Evolutionary conservation across 1,140 invertebrate genomes (phyloP), one percentile per base, ranked within the genome.

Genomic region (Oscheius sp.): DNA sequence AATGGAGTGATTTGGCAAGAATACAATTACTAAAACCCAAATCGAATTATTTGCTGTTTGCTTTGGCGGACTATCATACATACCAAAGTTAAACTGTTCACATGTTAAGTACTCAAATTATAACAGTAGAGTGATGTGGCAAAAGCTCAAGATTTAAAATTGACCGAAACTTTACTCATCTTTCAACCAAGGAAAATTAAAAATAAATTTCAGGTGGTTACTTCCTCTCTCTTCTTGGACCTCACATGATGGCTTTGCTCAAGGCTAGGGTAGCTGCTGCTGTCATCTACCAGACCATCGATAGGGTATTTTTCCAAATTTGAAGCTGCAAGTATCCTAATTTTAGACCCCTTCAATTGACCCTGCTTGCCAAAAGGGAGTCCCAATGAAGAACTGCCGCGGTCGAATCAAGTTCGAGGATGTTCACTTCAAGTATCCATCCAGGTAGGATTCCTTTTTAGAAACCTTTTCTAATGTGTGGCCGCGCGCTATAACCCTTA

Each of bases 281-380:
- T 29, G 62, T 78, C 15, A 52, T 80, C 42, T 80, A 80, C 23
- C 55, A 72, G 23, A 80, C 74, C 4, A 80, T 80, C 35, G 91
- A 92, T 80, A 83, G 89, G 65, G 66, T 61, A n/a, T n/a, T 36
- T 13, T 26, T 63, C 55, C 20, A 13, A 13, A 18, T 64, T 67
- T 66, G 59, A 15, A 62, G 34, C 3, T 26, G 26, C 15, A 13
- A 58, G 55, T 15, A 10, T 46, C 20, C 4, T 62, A 45, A 64
- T 18, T 58, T 67, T 15, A 67, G 34, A 35, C 32, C 26, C 18
- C 26, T 15, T 20, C 15, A 7, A 20, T 42, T 18, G 23, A 58
- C n/a, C 18, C 7, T 61, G 13, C 77, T 77, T 52, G 75, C 76
- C 58, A 79, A 77, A 23, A 58, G 71, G 32, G 2, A 63, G 1